These are phyloP conservation scores for Drosophila stalkeri DNA, from an alignment of 2,888 invertebrate genomes.

Conservation along the genomic window DNA sequence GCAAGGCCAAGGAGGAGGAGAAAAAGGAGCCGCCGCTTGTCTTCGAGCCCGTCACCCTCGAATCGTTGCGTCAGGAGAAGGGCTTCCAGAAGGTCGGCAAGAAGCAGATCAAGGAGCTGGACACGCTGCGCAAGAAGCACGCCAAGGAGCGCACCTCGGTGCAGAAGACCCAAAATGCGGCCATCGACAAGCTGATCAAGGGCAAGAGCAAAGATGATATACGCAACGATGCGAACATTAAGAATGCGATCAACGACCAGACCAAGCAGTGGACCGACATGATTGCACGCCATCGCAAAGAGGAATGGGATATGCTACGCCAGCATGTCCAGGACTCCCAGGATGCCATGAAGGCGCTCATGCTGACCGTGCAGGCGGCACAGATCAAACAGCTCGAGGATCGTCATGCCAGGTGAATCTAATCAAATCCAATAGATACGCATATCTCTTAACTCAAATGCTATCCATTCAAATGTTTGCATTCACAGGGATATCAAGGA, in stretches of 20 bases:
- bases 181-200: constrained; percentile 97
- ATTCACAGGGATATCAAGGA: constrained; percentile 94
- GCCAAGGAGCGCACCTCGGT: constrained; percentile 95
- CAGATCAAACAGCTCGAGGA: constrained; percentile 96
- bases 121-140: constrained; percentile 95
- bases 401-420: constrained; percentile 89
- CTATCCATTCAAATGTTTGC: too few relatives aligned
- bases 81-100: constrained; percentile 96
- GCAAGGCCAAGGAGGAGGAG: constrained; percentile 91
- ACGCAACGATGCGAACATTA: constrained; percentile 91
- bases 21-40: constrained; percentile 91
- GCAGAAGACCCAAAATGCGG: constrained; percentile 95
- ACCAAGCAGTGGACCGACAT: constrained; percentile 97
- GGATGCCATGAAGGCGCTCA: constrained; percentile 90
- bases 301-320: constrained; percentile 93
- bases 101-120: constrained; percentile 98
- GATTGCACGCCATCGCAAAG: constrained; percentile 92
- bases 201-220: constrained; percentile 95
- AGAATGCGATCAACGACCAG: constrained; percentile 95
- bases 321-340: constrained; percentile 94
- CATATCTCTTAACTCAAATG: not conserved
- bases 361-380: constrained; percentile 92
- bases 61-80: constrained; percentile 94
- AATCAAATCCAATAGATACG: not conserved
- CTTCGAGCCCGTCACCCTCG: constrained; percentile 96